Evolutionary conservation across 2,797 vertebrate genomes (phyloP).

Genomic region (Sciurus carolinensis): DNA sequence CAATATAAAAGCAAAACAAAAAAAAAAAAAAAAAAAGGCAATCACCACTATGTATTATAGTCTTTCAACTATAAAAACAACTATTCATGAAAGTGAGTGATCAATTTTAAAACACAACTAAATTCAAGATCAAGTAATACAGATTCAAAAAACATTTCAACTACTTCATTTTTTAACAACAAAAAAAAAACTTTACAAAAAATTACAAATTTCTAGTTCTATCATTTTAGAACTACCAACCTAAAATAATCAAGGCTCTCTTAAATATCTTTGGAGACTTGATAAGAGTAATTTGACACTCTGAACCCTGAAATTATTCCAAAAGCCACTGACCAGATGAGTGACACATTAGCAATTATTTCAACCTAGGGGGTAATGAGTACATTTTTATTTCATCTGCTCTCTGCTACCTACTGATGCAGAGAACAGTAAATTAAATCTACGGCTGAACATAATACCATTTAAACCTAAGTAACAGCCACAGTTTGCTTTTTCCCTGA

Average conservation of each 20-base stretch:
- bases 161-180: slow-evolving; percentile 24
- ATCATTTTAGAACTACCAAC: slow-evolving; percentile 25
- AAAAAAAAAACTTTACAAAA: slow-evolving; percentile 51
- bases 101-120: background rate
- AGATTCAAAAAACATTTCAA: slow-evolving; percentile 61
- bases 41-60: background rate
- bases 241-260: slow-evolving; percentile 6
- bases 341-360: slow-evolving; percentile 32
- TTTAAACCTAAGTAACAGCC: slow-evolving; percentile 1
- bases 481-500: slow-evolving; percentile 24
- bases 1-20: slow-evolving; percentile 4
- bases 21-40: background rate
- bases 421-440: slow-evolving; percentile 45
- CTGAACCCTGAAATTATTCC: slow-evolving; percentile 1
- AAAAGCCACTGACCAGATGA: slow-evolving; percentile 27
- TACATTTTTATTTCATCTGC: slow-evolving; percentile 44
- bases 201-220: slow-evolving; percentile 41
- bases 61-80: background rate
- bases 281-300: slow-evolving; percentile 13
- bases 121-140: slow-evolving; percentile 60
- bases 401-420: background rate
- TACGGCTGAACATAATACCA: background rate
- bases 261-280: slow-evolving; percentile 26
- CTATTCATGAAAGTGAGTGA: background rate
- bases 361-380: background rate